A percentile compares a stretch with the other conserved stretches of the same genome.
Conservation (phyloP, 37 sponge, comb jelly and placozoan species). For the Halisarca cf. caerulea region DNA sequence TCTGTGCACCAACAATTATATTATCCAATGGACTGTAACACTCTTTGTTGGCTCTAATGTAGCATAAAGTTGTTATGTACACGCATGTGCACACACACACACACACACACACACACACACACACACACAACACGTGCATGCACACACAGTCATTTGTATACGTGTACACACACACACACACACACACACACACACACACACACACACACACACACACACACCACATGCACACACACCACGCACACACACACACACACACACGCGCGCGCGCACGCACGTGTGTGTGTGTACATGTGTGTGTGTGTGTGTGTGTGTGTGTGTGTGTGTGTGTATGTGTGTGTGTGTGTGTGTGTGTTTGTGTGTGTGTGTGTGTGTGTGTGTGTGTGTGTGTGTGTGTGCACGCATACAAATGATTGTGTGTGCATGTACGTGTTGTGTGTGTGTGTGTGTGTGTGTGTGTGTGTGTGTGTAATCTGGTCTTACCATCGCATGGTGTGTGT, state of each 20-base stretch:
- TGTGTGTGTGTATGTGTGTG: slow-evolving; percentile 42
- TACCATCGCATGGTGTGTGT: background rate
- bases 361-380: background rate
- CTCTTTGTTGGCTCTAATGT: no score
- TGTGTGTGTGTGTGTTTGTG: background rate
- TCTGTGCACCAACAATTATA: no score
- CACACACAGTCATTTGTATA: background rate
- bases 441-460: slow-evolving; percentile 65
- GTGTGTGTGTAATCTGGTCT: slow-evolving; percentile 57
- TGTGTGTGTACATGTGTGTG: slow-evolving; percentile 30
- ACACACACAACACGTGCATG: background rate
- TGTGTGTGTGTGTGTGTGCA: background rate
- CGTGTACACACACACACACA: no score
- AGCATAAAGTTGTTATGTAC: no score
- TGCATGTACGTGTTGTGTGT: background rate
- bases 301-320: slow-evolving; percentile 45
- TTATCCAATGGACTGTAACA: no score
- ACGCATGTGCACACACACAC: no score
- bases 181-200: no score
- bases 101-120: slow-evolving; percentile 46
- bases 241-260: slow-evolving; percentile 48
- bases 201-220: background rate
- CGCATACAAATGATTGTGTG: background rate
- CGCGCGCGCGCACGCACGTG: background rate
- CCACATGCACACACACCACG: slow-evolving; percentile 37